Base-by-base conservation (phyloP, 2,888 invertebrate genomes). In the Aspidiotus destructor region DNA sequence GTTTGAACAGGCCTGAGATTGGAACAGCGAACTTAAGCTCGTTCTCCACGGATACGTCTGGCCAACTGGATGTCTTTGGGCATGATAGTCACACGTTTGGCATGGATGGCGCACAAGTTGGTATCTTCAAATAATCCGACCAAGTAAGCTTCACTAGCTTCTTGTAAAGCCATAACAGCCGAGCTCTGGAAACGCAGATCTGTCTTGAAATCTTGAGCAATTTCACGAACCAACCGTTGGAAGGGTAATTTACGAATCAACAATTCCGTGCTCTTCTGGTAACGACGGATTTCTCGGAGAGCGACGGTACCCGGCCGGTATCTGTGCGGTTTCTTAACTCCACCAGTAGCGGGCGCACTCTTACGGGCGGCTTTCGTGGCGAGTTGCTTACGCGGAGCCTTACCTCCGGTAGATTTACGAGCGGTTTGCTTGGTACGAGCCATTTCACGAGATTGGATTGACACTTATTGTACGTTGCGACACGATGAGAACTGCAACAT, bases 101-200 rank as follows among this genome's bases (percentile, higher is more conserved):
- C 95, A 77, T 96, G 96, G 78, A 96, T 95, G 73, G 94, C 95
- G 82, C 94, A 95, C 84, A 96, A 84, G 81, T 96, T 96, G 74
- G 96, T 96, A 82, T 96, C 96, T 84, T 96, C 96, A 80, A 97
- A 96, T 70, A 97, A 82, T 73, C 96, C 95, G 70, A 95, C 94
- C 73, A 95, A 81, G 79, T 92, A 92, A 11, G 92, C 81, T 75
- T 86, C 79, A 73, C 84, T 80, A 0, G 82, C 82, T 72, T 82
- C 82, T 72, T 75, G 72, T 10, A 71, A 41, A 3, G 71, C 71
- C 62, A 69, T 64, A 7, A 71, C 69, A 15, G 71, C 71, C 0
- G 71, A 69, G 17, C 71, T 76, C 73, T 79, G 78, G 74, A 79
- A 79, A 40, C 78, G 73, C 40, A 77, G 74, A 69, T 78, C 79